Conservation (phyloP, 1,140 invertebrate species). For the Leptopilina boulardi region DNA sequence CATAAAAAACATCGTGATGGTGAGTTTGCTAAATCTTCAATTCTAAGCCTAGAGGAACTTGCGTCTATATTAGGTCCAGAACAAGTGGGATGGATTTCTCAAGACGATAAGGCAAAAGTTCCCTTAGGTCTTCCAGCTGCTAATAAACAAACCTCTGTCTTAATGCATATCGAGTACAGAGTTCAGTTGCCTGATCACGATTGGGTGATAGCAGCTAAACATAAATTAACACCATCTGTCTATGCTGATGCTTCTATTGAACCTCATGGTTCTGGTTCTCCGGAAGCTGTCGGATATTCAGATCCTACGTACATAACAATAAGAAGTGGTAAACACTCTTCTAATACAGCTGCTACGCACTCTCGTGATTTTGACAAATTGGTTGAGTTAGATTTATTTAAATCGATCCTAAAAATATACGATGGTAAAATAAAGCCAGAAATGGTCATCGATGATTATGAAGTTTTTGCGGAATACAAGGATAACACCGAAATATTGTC, state of each 20-base stretch:
- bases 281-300: conserved; percentile 59
- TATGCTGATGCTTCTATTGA: conserved; percentile 59
- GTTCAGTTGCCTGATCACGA: conserved; percentile 71
- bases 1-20: conserved; percentile 47
- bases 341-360: conserved; percentile 58
- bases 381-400: conserved; percentile 53
- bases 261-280: conserved; percentile 54
- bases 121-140: conserved; percentile 39
- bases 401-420: conserved; percentile 49
- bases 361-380: conserved; percentile 54
- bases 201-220: conserved; percentile 66
- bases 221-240: conserved; percentile 63
- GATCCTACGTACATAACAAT: conserved; percentile 70
- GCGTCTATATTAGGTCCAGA: conserved; percentile 47
- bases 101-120: conserved; percentile 50
- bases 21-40: conserved; percentile 42
- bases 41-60: conserved; percentile 32
- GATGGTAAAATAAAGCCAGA: conserved; percentile 61
- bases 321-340: conserved; percentile 60
- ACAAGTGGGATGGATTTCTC: conserved; percentile 46
- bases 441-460: conserved; percentile 59
- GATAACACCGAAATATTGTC: background rate
- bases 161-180: conserved; percentile 70
- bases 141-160: conserved; percentile 49
- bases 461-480: background rate